Conservation (phyloP, 2,113 vertebrate species). For the Dermatemys mawii region DNA sequence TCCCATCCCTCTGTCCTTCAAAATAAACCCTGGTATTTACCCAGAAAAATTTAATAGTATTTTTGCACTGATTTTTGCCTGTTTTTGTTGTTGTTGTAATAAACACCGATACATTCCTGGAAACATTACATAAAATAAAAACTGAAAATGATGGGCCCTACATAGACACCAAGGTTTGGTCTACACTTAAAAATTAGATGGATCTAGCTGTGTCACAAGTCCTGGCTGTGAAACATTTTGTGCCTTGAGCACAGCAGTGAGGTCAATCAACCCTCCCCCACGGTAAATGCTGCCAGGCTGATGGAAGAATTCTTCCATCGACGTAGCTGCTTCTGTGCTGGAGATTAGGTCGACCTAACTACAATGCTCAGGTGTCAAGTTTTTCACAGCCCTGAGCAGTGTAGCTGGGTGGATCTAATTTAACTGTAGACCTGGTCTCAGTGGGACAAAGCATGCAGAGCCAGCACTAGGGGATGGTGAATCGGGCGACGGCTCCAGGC, state of each 20-base stretch:
- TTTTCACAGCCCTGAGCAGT: neutral
- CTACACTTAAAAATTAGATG: neutral
- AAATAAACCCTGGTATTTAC: too few species aligned
- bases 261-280: neutral
- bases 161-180: neutral
- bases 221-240: neutral
- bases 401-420: neutral
- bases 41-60: too few species aligned
- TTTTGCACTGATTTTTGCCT: too few species aligned
- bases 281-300: neutral
- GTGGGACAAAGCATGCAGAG: neutral
- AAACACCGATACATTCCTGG: too few species aligned
- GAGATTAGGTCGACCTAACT: neutral
- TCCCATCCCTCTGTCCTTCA: too few species aligned
- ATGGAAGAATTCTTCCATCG: neutral
- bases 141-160: neutral
- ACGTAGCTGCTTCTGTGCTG: neutral
- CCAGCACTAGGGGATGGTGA: rapidly evolving
- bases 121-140: too few species aligned
- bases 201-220: neutral
- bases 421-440: neutral
- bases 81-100: too few species aligned
- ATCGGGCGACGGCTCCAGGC: too few species aligned
- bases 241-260: neutral
- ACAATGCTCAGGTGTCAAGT: neutral